Conservation (phyloP, 53 echinoderm and acorn worm species). For the Henricia sp. region DNA sequence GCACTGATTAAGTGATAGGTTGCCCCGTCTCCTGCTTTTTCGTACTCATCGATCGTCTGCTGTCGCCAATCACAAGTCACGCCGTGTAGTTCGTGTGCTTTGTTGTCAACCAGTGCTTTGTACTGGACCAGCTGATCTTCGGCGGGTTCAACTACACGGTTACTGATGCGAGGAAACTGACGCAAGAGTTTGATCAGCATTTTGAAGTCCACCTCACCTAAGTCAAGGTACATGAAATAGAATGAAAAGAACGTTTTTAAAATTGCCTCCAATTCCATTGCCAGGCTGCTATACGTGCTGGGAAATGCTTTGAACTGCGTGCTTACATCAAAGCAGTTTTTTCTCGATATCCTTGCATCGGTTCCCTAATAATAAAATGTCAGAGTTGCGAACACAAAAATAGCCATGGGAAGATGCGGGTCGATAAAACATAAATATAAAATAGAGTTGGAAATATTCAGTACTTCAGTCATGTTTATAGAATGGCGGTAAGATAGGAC, state of each 20-base stretch:
- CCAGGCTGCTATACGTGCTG: too few species aligned
- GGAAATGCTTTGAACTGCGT: too few species aligned
- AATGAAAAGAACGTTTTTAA: neutral
- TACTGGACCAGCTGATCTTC: slow-evolving; percentile 56
- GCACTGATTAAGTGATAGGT: slow-evolving; percentile 81
- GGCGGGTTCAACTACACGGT: slow-evolving; percentile 81
- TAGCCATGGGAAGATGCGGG: too few species aligned
- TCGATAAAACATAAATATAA: too few species aligned
- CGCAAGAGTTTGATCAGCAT: slow-evolving; percentile 50
- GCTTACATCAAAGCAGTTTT: too few species aligned
- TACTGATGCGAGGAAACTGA: slow-evolving; percentile 57
- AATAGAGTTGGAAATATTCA: too few species aligned
- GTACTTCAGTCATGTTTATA: too few species aligned
- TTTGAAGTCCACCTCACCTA: neutral
- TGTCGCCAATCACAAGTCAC: slow-evolving; percentile 2
- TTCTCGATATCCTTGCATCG: too few species aligned
- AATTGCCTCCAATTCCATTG: neutral
- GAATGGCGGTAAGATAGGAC: too few species aligned
- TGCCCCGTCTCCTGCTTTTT: slow-evolving; percentile 29
- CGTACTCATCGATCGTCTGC: slow-evolving; percentile 6
- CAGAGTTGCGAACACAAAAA: too few species aligned
- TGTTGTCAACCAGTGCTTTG: slow-evolving; percentile 52
- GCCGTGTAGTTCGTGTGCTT: slow-evolving; percentile 20
- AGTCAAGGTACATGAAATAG: neutral
- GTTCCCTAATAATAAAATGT: too few species aligned